Base-by-base conservation (phyloP, 2,888 invertebrate species). In the Diogma glabrata region DNA sequence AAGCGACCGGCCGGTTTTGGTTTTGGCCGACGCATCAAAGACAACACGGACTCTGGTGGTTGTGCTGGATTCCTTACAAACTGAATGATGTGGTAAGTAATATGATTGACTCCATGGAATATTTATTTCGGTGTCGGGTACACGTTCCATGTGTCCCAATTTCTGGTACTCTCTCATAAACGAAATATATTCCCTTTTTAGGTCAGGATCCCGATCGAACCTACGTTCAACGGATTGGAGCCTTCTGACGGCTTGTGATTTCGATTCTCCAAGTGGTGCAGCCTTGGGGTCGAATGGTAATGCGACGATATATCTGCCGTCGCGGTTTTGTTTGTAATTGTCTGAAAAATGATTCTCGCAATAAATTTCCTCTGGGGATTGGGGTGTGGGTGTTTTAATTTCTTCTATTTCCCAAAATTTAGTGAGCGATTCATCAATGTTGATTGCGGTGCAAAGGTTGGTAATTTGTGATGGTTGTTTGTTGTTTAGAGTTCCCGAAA, bases 41-140 rank as follows among this genome's bases (percentile, higher is more conserved):
- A 28, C 28, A 28, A 28, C 28, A 28, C 28, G 28, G n/a, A 28
- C 28, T 28, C 28, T 28, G 28, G 28, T 28, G 4, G 28, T 28
- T 10, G 28, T 28, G 28, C 28, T 28, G 28, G 12, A 14, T 36
- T 36, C 36, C n/a, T 36, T 36, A n/a, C 14, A 36, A 16, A 36
- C 36, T 36, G n/a, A 36, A n/a, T 36, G 36, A 36, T 36, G 36
- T 36, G 36, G 36, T 5, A 36, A 16, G n/a, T 36, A 36, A 28
- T 28, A 28, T n/a, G 28, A 28, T n/a, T 28, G 28, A n/a, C n/a
- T n/a, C 2, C 28, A 28, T 28, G 28, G 28, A 4, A 3, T 28
- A 28, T 28, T n/a, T n/a, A n/a, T n/a, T 4, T 28, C 28, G 28
- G 28, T 28, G n/a, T 28, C 3, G 28, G 10, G n/a, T 28, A 28